Evolutionary conservation across 2,113 vertebrate species (phyloP).

Genomic region (Otus sunia): DNA sequence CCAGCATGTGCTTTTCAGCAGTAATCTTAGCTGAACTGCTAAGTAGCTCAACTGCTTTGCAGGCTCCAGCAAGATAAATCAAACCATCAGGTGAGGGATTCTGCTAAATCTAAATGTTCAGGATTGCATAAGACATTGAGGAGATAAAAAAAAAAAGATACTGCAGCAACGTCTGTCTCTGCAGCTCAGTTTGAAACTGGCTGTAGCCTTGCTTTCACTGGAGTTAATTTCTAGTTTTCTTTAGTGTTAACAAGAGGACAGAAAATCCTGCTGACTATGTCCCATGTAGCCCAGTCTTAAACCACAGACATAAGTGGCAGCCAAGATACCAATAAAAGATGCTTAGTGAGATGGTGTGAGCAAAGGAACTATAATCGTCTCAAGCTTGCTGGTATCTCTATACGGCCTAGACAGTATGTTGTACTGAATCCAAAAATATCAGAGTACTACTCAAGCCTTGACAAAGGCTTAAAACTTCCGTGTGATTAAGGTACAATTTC

Average conservation of each 20-base stretch:
- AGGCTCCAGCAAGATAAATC: neutral
- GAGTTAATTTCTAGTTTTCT: conserved; percentile 15
- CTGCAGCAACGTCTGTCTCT: neutral
- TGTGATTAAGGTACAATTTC: neutral
- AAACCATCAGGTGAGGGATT: neutral
- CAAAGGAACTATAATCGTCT: neutral
- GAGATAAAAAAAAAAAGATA: neutral
- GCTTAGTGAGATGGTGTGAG: conserved; percentile 47
- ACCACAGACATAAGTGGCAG: conserved; percentile 16
- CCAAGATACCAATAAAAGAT: conserved; percentile 13
- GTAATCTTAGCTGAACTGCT: conserved; percentile 2
- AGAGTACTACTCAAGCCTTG: neutral
- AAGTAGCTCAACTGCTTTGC: neutral
- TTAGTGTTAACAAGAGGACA: neutral
- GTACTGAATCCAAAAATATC: neutral
- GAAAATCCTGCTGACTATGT: conserved; percentile 10
- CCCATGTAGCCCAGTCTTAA: neutral
- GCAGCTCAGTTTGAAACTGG: neutral
- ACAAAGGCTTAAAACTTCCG: neutral
- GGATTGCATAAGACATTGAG: neutral
- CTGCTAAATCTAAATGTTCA: conserved; percentile 16
- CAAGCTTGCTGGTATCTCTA: neutral
- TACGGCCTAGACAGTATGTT: neutral
- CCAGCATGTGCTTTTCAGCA: neutral
- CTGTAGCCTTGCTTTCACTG: neutral